These are phyloP conservation scores for Anguilla megastoma DNA, from an alignment of 2,797 vertebrate species.

Conservation along the genomic window DNA sequence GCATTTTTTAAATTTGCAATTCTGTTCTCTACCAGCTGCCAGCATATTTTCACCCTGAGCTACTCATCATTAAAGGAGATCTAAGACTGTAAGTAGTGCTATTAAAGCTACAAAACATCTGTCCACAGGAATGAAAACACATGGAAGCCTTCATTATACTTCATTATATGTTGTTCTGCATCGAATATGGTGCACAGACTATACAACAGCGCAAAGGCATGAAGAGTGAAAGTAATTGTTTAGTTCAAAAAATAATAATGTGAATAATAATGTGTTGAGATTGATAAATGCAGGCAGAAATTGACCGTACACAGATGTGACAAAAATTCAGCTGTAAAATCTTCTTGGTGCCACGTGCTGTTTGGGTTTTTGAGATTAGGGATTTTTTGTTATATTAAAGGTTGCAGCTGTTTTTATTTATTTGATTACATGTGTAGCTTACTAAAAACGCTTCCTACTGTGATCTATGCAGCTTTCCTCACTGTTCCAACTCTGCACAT, in stretches of 20 bases:
- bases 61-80: neutral
- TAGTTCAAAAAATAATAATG: neutral
- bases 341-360: neutral
- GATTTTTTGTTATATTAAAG: neutral
- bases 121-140: conserved; percentile 12
- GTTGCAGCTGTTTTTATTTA: neutral
- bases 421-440: neutral
- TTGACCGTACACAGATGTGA: neutral
- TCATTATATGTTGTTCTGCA: neutral
- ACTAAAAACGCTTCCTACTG: neutral
- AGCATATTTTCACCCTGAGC: neutral
- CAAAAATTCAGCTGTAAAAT: neutral
- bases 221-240: neutral
- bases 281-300: neutral
- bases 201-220: neutral
- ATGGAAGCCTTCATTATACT: neutral
- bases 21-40: neutral
- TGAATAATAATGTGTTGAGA: neutral
- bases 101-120: conserved; percentile 20
- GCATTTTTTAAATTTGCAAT: neutral
- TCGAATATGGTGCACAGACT: neutral
- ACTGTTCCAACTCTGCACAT: neutral
- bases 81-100: conserved; percentile 12
- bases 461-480: neutral
- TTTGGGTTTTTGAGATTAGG: neutral